Evolutionary conservation across 2,888 invertebrate species (phyloP), one percentile per base, ranked within the genome.

Genomic region (Scaptomyza parva): DNA sequence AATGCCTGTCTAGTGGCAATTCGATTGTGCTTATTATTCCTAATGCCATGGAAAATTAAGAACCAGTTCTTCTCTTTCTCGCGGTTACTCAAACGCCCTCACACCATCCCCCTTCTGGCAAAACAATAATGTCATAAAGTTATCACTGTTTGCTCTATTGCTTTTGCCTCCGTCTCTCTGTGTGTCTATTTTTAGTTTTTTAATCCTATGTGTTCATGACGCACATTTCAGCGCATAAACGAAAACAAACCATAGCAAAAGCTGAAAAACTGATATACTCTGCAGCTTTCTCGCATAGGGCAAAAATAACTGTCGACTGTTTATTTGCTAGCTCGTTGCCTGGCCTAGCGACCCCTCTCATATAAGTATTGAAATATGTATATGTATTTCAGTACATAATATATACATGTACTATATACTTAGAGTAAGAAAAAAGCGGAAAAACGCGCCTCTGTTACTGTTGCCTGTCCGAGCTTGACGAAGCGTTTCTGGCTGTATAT

Each of bases 391-490:
- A 33, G 4, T 33, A 5, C 5, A 33, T n/a, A 33, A 17, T 17
- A 17, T 17, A 37, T 9, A 4, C 9, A 37, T 8, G 2, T 8
- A 8, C 2, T 37, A 17, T 14, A 8, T 14, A 35, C 2, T 14
- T n/a, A 35, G 33, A 33, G 33, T 5, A 33, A 14, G 18, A n/a
- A 17, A 17, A 9, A 37, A 35, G 6, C 22, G 26, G 0, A 8
- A 14, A 22, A 26, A 40, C 40, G 52, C 52, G 64, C 75, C 80
- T 66, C 48, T 59, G 70, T 67, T n/a, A n/a, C n/a, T 45, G 52
- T 63, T 76, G 70, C 28, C 86, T 88, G 78, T 85, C 85, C 70
- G 83, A 76, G 86, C 88, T 82, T 85, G 78, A 87, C 86, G 79
- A 70, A 40, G 48, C 64, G 55, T 73, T 52, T 41, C 33, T 17